Evolutionary conservation across 1,140 invertebrate species (phyloP), one percentile per base, ranked within the genome.

Genomic region (Drosophila busckii): DNA sequence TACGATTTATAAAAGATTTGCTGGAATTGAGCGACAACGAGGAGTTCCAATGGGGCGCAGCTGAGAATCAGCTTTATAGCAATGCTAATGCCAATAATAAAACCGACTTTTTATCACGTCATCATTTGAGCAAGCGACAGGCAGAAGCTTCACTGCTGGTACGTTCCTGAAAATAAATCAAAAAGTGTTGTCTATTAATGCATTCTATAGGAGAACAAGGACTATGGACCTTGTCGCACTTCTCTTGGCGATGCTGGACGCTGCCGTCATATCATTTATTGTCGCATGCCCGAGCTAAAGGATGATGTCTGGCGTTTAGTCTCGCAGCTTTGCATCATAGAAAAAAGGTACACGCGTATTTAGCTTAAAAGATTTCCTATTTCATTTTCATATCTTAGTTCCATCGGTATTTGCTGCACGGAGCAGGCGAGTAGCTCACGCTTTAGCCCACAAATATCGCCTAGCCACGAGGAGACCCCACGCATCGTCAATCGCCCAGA

Each of bases 281-380:
- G 93, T 60, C 85, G 90, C n/a, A 87, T 91, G 62, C 89, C 91
- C 0, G 89, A 90, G 9, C 89, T 92, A 45, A 88, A 89, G 29
- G 84, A 84, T 1, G 89, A 91, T 63, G 89, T 90, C 38, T 86
- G 88, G 46, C 89, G 89, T 23, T 89, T 92, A 26, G 88, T 93
- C 66, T 89, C 92, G 31, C 91, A 93, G 62, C 83, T 92, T 7
- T 93, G 93, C 70, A 89, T 93, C 8, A 93, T 93, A 44, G 88
- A 92, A 44, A 84, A 89, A 29, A 88, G 88, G 92, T 93, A 7
- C 5, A 19, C 3, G 1, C n/a, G 0, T 5, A 19, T 3, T 29
- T n/a, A 1, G 1, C 4, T 32, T 8, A 6, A 3, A 17, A 4
- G 6, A n/a, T n/a, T n/a, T n/a, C 1, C 17, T 0, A 19, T 20